A percentile compares a stretch with the other conserved stretches of the same genome.
These are phyloP conservation scores for Selenia dentaria DNA, from an alignment of 2,888 invertebrate species.

Conservation along the genomic window DNA sequence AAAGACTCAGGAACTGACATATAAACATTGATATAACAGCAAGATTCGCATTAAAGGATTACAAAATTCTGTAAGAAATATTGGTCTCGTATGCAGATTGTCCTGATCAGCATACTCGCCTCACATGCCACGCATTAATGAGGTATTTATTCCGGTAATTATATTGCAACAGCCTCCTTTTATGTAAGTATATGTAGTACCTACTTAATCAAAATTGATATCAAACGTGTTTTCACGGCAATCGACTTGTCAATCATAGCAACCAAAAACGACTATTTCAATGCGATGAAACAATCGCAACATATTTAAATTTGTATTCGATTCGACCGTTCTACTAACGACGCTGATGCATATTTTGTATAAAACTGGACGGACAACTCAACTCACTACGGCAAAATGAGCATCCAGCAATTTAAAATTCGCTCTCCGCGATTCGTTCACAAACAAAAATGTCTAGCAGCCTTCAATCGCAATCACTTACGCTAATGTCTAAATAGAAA, in stretches of 20 bases:
- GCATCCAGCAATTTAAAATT: constrained; percentile 71
- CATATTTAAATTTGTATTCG: constrained; percentile 43
- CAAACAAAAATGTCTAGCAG: constrained; percentile 63
- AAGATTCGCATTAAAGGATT: constrained; percentile 11
- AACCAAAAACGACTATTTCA: constrained; percentile 24
- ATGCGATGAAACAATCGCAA: constrained; percentile 25
- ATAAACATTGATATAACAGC: constrained; percentile 27
- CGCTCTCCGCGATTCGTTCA: constrained; percentile 46
- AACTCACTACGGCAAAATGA: constrained; percentile 81
- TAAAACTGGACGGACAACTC: constrained; percentile 84
- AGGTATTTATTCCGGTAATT: not conserved
- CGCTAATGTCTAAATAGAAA: constrained; percentile 68
- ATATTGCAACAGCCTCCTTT: constrained; percentile 17
- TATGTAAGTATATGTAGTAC: constrained; percentile 5
- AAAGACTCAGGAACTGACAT: constrained; percentile 28
- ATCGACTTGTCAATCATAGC: constrained; percentile 12
- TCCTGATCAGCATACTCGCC: constrained; percentile 19
- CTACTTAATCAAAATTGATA: not conserved
- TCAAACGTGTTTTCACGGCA: constrained; percentile 4
- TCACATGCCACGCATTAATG: constrained; percentile 6
- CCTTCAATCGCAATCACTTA: constrained; percentile 55
- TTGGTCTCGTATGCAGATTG: constrained; percentile 25
- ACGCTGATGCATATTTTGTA: constrained; percentile 72
- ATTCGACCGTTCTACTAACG: constrained; percentile 43
- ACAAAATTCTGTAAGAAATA: constrained; percentile 25